A percentile compares a stretch with the other conserved stretches of the same genome.
These are phyloP conservation scores for Cydia pomonella DNA, from an alignment of 1,140 invertebrate genomes.

Conservation along the genomic window DNA sequence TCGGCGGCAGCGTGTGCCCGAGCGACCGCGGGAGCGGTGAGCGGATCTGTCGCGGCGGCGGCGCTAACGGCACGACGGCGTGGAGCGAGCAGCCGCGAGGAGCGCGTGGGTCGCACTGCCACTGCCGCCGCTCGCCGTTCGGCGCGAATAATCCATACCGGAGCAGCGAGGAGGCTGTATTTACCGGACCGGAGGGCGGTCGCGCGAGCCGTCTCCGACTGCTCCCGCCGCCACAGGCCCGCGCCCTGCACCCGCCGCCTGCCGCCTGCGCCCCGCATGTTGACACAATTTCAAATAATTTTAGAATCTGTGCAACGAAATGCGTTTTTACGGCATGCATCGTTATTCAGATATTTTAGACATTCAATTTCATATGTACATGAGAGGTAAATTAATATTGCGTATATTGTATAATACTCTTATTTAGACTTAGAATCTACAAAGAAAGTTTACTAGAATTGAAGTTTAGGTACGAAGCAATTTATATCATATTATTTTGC, in stretches of 20 bases:
- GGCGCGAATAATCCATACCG: constrained; percentile 75
- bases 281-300: constrained; percentile 76
- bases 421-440: no score
- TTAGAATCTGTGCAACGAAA: constrained; percentile 42
- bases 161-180: constrained; percentile 71
- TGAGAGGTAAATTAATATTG: no score
- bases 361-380: background rate
- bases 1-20: constrained; percentile 40
- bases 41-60: constrained; percentile 38
- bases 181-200: constrained; percentile 70
- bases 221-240: constrained; percentile 52
- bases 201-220: constrained; percentile 61
- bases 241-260: constrained; percentile 46
- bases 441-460: no score
- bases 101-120: constrained; percentile 73
- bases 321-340: constrained; percentile 25
- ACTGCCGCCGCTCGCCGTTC: constrained; percentile 55
- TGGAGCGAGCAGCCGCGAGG: constrained; percentile 58
- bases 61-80: constrained; percentile 19
- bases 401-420: no score
- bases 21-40: constrained; percentile 56
- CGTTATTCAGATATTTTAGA: background rate
- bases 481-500: no score
- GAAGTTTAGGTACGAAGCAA: no score
- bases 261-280: constrained; percentile 48